Conservation (phyloP, 2,888 invertebrate genomes). For the Melieria crassipennis region DNA sequence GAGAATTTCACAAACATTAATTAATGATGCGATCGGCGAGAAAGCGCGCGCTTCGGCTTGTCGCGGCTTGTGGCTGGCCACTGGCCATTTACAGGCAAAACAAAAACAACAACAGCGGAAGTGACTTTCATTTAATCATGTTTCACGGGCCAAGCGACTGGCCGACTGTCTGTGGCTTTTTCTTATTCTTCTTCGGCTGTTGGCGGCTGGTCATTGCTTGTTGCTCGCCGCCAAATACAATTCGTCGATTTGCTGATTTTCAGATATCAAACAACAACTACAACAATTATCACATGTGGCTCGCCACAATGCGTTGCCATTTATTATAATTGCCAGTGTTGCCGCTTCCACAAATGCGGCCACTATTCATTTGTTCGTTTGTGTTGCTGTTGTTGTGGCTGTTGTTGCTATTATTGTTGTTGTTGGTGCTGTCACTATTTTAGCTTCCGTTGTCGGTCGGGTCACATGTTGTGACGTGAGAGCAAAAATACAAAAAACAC, state of each 20-base stretch:
- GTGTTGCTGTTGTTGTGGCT: background rate
- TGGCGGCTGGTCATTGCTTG: background rate
- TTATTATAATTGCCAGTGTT: slow-evolving; percentile 1
- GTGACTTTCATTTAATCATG: slow-evolving; percentile 24
- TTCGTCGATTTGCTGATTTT: slow-evolving; percentile 6
- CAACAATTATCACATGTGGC: slow-evolving; percentile 24
- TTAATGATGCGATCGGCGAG: no score
- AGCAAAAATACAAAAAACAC: background rate
- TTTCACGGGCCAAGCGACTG: background rate
- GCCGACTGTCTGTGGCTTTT: background rate
- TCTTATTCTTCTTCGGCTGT: background rate
- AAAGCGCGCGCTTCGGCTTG: no score
- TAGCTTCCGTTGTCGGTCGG: slow-evolving; percentile 12
- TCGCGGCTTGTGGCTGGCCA: no score
- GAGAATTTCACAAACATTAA: no score
- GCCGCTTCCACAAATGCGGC: background rate
- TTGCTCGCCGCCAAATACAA: no score
- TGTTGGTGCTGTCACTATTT: slow-evolving; percentile 6
- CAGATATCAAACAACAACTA: slow-evolving; percentile 8
- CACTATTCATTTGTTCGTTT: background rate
- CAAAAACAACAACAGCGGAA: slow-evolving; percentile 14
- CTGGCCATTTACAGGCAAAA: no score
- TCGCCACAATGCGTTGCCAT: background rate
- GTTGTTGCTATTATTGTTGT: background rate
- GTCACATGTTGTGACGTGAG: background rate